Evolutionary conservation across 1,140 invertebrate genomes (phyloP), one percentile per base, ranked within the genome.

Genomic region (Microvelia longipes): DNA sequence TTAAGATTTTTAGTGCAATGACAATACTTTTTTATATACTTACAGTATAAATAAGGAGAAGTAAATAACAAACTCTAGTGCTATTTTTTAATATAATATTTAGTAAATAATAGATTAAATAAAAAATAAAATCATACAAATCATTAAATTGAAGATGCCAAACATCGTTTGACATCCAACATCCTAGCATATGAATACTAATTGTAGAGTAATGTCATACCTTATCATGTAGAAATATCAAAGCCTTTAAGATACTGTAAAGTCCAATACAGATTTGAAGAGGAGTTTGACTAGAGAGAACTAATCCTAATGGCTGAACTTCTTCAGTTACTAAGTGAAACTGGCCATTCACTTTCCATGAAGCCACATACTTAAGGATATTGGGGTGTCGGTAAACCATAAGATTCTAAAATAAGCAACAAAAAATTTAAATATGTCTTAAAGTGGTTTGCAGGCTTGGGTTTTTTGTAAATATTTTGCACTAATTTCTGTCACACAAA

Each of bases 341-440:
- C 73, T 86, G 86, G 1, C 86, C 87, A 64, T 85, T 83, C 75
- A 90, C 86, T 63, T 84, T 84, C 89, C 90, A 91, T 1, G 88
- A 87, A n/a, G 87, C 86, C 71, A 91, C 82, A 75, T 90, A 93
- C 74, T 86, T 87, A 2, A 92, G 77, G 73, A 93, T 92, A 73
- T 85, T 89, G 1, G 90, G 90, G 81, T 93, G 90, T 0, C 90
- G 83, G 79, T 90, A 86, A 69, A 91, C 83, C 82, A 89, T 87
- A 27, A 91, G 82, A 81, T 90, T 91, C 91, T 93, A 78, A 69
- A 85, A 85, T 15, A n/a, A 27, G 27, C 19, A n/a, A 5, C 0
- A 69, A 30, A 73, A 67, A 69, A 70, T 66, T 24, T 25, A 67
- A 2, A 65, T 2, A 30, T 68, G 65, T 65, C 50, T n/a, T n/a